phyloP scores from a whole-genome alignment of 2,888 invertebrate species.

The Nineta flava region DNA sequence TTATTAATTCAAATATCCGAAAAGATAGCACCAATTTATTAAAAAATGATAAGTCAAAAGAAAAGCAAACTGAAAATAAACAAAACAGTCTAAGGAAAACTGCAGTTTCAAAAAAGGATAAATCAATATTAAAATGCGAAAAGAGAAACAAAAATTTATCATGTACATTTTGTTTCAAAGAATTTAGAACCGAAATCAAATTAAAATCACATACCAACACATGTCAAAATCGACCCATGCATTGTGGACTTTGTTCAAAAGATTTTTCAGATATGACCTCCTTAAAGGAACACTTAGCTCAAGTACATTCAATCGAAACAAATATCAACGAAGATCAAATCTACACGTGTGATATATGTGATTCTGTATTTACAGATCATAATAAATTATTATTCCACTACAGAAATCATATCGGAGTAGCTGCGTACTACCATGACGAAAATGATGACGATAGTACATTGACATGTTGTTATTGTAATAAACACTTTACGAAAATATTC shows the following conservation, averaged over 20 bases:
- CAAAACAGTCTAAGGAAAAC: neutral
- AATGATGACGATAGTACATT: neutral
- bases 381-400: neutral
- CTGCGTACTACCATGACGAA: neutral
- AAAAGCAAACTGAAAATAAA: neutral
- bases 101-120: no score
- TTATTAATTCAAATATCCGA: neutral
- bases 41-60: neutral
- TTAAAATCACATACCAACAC: neutral
- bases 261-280: neutral
- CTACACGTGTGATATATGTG: neutral
- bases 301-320: neutral
- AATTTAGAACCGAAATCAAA: neutral
- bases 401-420: neutral
- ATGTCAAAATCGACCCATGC: neutral
- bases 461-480: neutral
- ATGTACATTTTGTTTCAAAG: neutral
- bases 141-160: neutral
- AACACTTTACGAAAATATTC: neutral
- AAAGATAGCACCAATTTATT: neutral
- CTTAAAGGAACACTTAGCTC: neutral
- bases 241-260: neutral
- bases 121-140: no score
- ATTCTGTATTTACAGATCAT: neutral
- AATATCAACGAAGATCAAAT: no score